These are phyloP conservation scores for Amphiprion clarkii DNA, from an alignment of 2,797 vertebrate species.

Conservation along the genomic window DNA sequence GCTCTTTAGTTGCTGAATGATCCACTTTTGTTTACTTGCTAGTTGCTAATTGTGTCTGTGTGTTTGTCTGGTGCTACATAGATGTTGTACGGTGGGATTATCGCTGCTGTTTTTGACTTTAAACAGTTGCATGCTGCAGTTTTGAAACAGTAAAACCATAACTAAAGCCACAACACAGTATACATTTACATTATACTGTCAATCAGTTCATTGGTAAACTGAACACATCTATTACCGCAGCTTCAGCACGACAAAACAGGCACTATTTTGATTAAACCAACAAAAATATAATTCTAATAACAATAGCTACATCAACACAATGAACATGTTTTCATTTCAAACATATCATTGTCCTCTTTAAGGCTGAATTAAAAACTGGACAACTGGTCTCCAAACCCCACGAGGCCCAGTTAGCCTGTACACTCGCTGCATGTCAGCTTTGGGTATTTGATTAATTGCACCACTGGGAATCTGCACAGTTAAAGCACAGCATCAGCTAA, in stretches of 20 bases:
- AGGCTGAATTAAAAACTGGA: too few relatives aligned
- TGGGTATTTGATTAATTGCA: conserved; percentile 13
- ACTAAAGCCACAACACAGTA: neutral
- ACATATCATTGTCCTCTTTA: too few relatives aligned
- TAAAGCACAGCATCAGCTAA: conserved; percentile 7
- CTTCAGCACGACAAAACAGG: neutral
- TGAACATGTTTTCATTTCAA: too few relatives aligned
- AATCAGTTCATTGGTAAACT: neutral
- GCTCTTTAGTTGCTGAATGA: neutral
- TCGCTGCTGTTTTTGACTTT: neutral
- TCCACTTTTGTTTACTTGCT: neutral
- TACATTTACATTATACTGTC: neutral
- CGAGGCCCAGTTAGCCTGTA: neutral
- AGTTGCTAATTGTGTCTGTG: neutral
- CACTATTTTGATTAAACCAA: neutral
- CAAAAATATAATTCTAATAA: too few relatives aligned
- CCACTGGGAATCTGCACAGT: neutral
- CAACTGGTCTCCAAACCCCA: too few relatives aligned
- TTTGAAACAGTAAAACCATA: neutral
- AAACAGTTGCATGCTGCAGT: neutral
- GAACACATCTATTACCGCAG: neutral
- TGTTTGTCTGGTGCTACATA: neutral
- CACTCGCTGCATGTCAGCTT: conserved; percentile 6
- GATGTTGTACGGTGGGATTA: neutral
- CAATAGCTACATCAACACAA: too few relatives aligned